phyloP scores from a whole-genome alignment of 2,888 invertebrate species.

The Poecilus cupreus region DNA sequence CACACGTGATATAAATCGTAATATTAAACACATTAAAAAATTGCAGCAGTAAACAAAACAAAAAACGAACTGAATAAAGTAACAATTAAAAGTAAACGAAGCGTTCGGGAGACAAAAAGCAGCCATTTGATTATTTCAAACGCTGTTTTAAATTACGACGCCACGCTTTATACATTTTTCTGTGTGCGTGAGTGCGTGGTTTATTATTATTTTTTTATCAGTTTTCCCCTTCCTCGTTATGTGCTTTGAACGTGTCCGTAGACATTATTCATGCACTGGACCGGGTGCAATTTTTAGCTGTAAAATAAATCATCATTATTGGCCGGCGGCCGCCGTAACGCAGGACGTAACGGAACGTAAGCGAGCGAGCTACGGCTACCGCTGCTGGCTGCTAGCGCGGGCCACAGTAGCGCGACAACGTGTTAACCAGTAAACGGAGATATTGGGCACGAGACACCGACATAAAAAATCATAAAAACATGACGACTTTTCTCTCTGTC shows the following conservation, averaged over 20 bases:
- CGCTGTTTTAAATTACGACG: constrained; percentile 52
- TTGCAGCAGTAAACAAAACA: constrained; percentile 39
- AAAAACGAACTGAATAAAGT: constrained; percentile 49
- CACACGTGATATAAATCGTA: constrained; percentile 48
- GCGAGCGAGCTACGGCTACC: background rate
- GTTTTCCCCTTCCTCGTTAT: constrained; percentile 68
- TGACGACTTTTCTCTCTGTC: constrained; percentile 36
- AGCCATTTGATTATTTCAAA: constrained; percentile 56
- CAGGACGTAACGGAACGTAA: constrained; percentile 30
- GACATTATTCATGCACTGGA: constrained; percentile 76
- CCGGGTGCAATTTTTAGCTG: constrained; percentile 76
- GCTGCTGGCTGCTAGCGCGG: background rate
- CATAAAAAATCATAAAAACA: constrained; percentile 51
- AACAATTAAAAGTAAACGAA: constrained; percentile 55
- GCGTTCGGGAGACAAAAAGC: constrained; percentile 49
- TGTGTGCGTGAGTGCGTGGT: constrained; percentile 54
- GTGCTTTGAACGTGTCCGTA: constrained; percentile 71
- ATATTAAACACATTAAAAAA: constrained; percentile 52
- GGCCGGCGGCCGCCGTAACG: constrained; percentile 69
- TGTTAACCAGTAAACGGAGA: constrained; percentile 34
- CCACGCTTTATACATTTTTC: constrained; percentile 20
- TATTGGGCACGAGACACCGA: constrained; percentile 29
- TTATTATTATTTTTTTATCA: constrained; percentile 69
- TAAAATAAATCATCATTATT: constrained; percentile 79
- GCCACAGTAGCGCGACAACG: constrained; percentile 48